Evolutionary conservation across 2,113 vertebrate species (phyloP).

Genomic region (Sylvilagus bachmani): DNA sequence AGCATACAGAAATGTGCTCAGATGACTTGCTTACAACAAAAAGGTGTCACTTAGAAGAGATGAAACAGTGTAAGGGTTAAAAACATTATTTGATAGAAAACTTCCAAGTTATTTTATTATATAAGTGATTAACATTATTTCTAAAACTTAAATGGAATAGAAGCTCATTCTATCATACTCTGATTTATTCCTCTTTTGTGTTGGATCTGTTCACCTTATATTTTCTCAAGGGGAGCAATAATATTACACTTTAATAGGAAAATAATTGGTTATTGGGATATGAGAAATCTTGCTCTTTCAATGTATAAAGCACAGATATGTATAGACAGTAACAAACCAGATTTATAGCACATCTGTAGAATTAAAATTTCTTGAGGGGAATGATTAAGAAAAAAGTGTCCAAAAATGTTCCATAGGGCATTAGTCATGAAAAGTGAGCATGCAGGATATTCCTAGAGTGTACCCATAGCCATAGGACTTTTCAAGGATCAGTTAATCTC

Average conservation of each 20-base stretch:
- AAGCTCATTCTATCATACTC: neutral
- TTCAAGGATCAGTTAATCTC: constrained; percentile 9
- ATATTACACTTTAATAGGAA: neutral
- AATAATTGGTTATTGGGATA: neutral
- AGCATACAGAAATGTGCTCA: neutral
- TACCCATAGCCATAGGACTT: neutral
- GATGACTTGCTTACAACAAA: neutral
- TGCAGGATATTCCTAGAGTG: neutral
- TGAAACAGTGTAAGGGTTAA: neutral
- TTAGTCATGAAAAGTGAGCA: neutral
- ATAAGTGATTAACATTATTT: neutral
- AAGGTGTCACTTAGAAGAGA: neutral
- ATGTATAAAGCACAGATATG: neutral
- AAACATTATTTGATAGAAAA: neutral
- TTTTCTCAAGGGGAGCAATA: neutral
- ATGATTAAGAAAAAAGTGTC: neutral
- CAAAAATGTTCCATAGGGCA: neutral
- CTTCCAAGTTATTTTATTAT: constrained; percentile 25
- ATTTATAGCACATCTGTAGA: neutral
- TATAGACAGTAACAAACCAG: neutral
- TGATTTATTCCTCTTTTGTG: constrained; percentile 16
- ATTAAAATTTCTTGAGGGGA: neutral
- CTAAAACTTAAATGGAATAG: neutral
- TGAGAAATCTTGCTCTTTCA: neutral
- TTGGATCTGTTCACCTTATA: neutral